Evolutionary conservation across 2,113 vertebrate species (phyloP).

Genomic region (Promerops cafer): DNA sequence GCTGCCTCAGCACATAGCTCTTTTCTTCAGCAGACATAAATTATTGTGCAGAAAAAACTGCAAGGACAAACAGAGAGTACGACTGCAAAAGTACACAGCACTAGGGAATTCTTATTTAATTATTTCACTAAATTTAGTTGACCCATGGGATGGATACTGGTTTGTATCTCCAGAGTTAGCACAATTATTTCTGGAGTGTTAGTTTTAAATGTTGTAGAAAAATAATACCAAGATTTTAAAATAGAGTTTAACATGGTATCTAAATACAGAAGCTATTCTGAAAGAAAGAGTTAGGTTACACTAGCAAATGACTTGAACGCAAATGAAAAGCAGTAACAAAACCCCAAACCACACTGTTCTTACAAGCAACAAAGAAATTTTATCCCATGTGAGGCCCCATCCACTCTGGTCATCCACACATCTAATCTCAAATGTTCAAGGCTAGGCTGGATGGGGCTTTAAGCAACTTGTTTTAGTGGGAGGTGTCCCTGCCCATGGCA

Average conservation of each 20-base stretch:
- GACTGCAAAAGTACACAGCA: not conserved
- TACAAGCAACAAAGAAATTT: not conserved
- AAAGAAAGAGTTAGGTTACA: not conserved
- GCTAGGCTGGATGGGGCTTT: not conserved
- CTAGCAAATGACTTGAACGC: not conserved
- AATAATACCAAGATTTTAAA: not conserved
- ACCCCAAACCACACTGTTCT: not conserved
- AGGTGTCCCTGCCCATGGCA: too few species aligned
- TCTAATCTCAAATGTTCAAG: not conserved
- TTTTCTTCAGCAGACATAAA: not conserved
- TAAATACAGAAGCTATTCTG: not conserved
- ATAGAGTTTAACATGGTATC: not conserved
- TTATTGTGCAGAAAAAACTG: not conserved
- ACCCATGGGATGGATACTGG: not conserved
- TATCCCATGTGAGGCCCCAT: not conserved
- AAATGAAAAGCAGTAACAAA: not conserved
- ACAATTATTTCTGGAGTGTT: not conserved
- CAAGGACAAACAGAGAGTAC: not conserved
- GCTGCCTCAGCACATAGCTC: not conserved
- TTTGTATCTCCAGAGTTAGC: not conserved
- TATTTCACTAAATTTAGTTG: not conserved
- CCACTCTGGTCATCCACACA: not conserved
- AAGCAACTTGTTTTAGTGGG: not conserved
- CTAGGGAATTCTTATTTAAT: not conserved
- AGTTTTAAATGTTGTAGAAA: not conserved